Evolutionary conservation across 2,888 invertebrate species (phyloP).

Genomic region (Drosophila siamana): DNA sequence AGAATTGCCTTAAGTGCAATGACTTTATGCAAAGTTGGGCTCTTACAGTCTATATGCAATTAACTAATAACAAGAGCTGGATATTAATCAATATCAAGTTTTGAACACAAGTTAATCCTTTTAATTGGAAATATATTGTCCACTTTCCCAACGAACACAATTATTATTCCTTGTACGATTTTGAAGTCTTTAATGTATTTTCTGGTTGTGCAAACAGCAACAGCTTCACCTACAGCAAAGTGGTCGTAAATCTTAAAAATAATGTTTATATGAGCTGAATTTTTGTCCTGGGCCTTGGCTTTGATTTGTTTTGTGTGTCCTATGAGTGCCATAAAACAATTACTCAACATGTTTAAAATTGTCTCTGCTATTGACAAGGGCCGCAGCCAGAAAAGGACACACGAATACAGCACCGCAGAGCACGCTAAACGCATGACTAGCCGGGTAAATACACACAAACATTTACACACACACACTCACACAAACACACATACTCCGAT

Average conservation of each 20-base stretch:
- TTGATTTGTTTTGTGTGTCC: constrained; percentile 67
- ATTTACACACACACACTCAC: constrained; percentile 3
- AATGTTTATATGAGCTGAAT: constrained; percentile 36
- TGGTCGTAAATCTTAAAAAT: constrained; percentile 51
- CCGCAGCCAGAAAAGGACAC: constrained; percentile 23
- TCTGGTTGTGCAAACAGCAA: constrained; percentile 6
- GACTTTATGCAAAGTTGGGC: neutral
- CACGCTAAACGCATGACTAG: constrained; percentile 15
- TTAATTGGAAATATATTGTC: neutral
- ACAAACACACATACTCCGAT: constrained; percentile 3
- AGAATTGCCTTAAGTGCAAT: neutral
- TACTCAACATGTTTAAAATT: constrained; percentile 65
- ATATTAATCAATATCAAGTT: no score
- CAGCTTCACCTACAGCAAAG: constrained; percentile 2
- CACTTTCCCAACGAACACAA: neutral
- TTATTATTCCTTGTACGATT: constrained; percentile 16
- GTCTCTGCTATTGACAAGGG: constrained; percentile 55
- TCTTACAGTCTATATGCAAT: neutral
- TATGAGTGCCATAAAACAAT: constrained; percentile 75
- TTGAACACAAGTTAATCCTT: no score
- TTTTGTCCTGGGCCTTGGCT: constrained; percentile 26
- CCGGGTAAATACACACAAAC: constrained; percentile 26
- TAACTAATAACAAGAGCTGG: no score
- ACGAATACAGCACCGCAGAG: constrained; percentile 22
- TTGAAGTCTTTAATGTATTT: constrained; percentile 35